Conservation (phyloP, 2,113 vertebrate species). For the Austrofundulus limnaeus region DNA sequence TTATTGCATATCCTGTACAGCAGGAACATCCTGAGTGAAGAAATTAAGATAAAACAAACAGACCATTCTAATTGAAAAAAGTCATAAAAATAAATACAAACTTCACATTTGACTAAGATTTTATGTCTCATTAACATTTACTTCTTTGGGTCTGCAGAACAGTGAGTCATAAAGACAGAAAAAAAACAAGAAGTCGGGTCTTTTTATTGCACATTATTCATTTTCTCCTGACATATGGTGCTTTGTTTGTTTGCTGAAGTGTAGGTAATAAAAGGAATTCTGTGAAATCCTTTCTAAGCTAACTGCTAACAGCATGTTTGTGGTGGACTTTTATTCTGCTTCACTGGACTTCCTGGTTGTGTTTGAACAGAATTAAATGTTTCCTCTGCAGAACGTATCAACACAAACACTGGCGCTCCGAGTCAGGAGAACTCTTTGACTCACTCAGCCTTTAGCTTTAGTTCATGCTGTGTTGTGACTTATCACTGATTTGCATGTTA, state of each 20-base stretch:
- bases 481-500: slow-evolving; percentile 50
- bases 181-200: too few species aligned
- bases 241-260: not conserved
- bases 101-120: too few species aligned
- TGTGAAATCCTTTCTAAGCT: not conserved
- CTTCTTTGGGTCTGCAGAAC: too few species aligned
- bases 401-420: not conserved
- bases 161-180: too few species aligned
- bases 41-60: too few species aligned
- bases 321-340: slow-evolving; percentile 32
- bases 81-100: too few species aligned
- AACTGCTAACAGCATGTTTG: not conserved
- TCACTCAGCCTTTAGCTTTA: slow-evolving; percentile 13
- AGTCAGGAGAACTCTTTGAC: slow-evolving; percentile 8
- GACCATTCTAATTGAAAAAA: too few species aligned
- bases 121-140: too few species aligned
- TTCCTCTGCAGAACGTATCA: slow-evolving; percentile 4
- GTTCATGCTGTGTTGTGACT: slow-evolving; percentile 15
- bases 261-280: not conserved
- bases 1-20: too few species aligned
- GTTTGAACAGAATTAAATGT: slow-evolving; percentile 29
- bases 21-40: too few species aligned
- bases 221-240: not conserved
- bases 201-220: too few species aligned
- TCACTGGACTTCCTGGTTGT: slow-evolving; percentile 30